phyloP scores from a whole-genome alignment of 2,888 invertebrate species.

The Caenorhabditis angaria region DNA sequence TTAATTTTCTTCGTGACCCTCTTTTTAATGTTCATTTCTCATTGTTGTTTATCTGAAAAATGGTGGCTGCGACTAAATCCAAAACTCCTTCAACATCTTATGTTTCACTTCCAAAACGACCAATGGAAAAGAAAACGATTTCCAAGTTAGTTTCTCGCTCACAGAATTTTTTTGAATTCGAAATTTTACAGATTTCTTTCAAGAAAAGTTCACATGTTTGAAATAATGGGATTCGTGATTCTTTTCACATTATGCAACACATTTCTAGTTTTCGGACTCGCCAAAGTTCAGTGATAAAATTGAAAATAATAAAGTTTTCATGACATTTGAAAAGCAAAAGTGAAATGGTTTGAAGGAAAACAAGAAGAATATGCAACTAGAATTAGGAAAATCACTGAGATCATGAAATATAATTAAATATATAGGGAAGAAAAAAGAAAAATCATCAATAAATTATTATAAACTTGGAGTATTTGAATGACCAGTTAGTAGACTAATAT shows the following conservation, averaged over 20 bases:
- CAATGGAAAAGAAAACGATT: neutral
- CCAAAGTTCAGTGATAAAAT: neutral
- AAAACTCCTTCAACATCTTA: neutral
- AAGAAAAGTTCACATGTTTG: neutral
- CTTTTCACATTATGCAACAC: neutral
- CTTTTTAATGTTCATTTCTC: too few species aligned
- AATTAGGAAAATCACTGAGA: constrained; percentile 7
- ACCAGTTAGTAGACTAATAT: constrained; percentile 53
- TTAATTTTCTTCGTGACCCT: too few species aligned
- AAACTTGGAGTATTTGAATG: constrained; percentile 47
- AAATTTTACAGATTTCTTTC: constrained; percentile 13
- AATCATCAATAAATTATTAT: constrained; percentile 3
- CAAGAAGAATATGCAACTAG: constrained; percentile 20
- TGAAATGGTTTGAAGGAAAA: constrained; percentile 21
- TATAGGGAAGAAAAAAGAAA: constrained; percentile 5
- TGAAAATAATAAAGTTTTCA: neutral
- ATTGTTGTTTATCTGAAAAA: too few species aligned
- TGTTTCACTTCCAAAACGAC: neutral
- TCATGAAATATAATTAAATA: neutral
- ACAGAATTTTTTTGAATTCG: neutral
- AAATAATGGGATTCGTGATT: neutral
- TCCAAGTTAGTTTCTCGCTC: neutral
- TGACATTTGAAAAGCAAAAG: constrained; percentile 17
- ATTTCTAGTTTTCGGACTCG: neutral
- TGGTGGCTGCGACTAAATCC: neutral